Evolutionary conservation across 2,113 vertebrate genomes (phyloP), one percentile per base, ranked within the genome.

Genomic region (Hypomesus transpacificus): DNA sequence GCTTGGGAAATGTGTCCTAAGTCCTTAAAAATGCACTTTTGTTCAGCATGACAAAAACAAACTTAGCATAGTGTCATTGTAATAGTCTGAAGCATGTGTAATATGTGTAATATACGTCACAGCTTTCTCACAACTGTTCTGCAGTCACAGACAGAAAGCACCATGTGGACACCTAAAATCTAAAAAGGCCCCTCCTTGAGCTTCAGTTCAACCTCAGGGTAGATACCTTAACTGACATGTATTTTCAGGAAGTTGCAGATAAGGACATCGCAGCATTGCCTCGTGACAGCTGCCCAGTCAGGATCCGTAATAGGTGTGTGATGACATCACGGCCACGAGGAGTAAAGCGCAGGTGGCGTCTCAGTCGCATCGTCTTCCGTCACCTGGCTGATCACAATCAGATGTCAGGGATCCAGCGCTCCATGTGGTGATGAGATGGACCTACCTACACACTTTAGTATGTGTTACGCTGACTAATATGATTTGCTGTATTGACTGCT

Each of bases 321-420:
- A 78, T 99, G 82, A 98, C 97, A 0, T 99, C 97, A 20, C 93
- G 97, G 17, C 94, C 97, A 0, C 92, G 96, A 0, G 96, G 93
- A 0, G 91, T 99, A 3, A 97, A 93, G 79, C 89, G 90, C 8
- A 92, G 92, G 0, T 99, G 97, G 97, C 89, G 97, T 58, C 85
- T 99, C 1, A 98, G 97, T 82, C 93, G 96, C 0, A 97, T 99
- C 0, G 90, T 98, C 3, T 96, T 99, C 84, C 95, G 97, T 16
- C 91, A 99, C 57, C 90, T 99, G 2, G 95, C 96, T 1, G 97
- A 99, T 87, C 95, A 98, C 0, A 95, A 87, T 61, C 92, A 96
- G 75, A 91, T 99, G 91, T 96, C 93, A 3, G 97, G 97, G 11
- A 86, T 99, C 68, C 93, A 94, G 81, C 91, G 96, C 60, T 94